These are phyloP conservation scores for Hypolimnas misippus DNA, from an alignment of 2,888 invertebrate genomes.

Conservation along the genomic window DNA sequence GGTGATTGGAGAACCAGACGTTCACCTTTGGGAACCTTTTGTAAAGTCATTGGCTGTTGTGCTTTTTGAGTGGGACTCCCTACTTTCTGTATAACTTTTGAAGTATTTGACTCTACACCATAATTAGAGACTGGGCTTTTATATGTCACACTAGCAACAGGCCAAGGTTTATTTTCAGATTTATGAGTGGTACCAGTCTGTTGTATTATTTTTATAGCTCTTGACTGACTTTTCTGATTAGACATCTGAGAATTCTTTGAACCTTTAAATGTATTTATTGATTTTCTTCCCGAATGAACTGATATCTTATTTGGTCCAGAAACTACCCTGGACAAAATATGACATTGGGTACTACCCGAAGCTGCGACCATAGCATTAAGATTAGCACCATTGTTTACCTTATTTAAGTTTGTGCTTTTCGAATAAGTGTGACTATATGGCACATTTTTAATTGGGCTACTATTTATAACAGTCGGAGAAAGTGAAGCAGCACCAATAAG, in stretches of 20 bases:
- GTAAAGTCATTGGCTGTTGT: constrained; percentile 58
- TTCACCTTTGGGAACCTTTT: constrained; percentile 72
- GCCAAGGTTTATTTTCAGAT: constrained; percentile 73
- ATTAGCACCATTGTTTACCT: constrained; percentile 80
- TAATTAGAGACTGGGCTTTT: constrained; percentile 65
- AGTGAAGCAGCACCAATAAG: constrained; percentile 71
- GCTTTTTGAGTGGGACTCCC: constrained; percentile 74
- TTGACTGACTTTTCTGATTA: constrained; percentile 72
- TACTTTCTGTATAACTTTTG: constrained; percentile 77
- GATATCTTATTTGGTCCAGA: constrained; percentile 80
- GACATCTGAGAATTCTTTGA: constrained; percentile 68
- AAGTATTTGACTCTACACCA: constrained; percentile 67
- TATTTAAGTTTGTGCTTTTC: constrained; percentile 73
- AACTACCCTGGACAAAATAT: constrained; percentile 77
- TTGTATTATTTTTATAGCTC: constrained; percentile 84
- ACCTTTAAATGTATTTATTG: constrained; percentile 69
- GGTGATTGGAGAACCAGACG: constrained; percentile 75
- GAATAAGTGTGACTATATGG: constrained; percentile 74
- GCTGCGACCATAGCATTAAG: constrained; percentile 74
- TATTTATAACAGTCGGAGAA: constrained; percentile 67
- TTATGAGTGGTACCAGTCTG: constrained; percentile 71
- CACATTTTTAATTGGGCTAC: constrained; percentile 73
- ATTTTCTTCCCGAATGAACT: constrained; percentile 75
- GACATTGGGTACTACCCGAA: constrained; percentile 74
- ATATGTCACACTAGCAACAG: constrained; percentile 69